Conservation (phyloP, 2,113 vertebrate species). For the Neotoma lepida region DNA sequence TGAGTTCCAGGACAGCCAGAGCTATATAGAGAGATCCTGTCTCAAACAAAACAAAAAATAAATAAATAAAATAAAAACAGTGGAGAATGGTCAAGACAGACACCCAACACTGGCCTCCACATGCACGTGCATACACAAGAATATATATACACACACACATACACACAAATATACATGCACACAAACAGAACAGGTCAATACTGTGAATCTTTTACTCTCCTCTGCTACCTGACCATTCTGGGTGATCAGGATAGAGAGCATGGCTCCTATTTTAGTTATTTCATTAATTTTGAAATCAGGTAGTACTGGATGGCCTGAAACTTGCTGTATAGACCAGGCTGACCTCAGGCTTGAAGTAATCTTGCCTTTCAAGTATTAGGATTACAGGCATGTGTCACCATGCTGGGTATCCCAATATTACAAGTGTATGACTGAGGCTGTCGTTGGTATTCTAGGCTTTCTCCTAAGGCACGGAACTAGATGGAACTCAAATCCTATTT, state of each 20-base stretch:
- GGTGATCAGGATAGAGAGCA: background rate
- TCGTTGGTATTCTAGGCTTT: background rate
- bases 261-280: background rate
- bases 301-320: background rate
- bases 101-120: background rate
- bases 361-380: background rate
- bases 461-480: background rate
- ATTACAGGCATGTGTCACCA: background rate
- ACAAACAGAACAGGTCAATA: background rate
- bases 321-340: background rate
- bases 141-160: too few relatives aligned
- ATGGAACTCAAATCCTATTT: background rate
- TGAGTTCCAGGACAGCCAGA: background rate
- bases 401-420: background rate
- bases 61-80: background rate
- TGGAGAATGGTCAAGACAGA: background rate
- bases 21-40: background rate
- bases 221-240: background rate
- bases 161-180: too few relatives aligned
- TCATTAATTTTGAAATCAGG: background rate
- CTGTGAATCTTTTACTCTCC: background rate
- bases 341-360: background rate
- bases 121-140: too few relatives aligned
- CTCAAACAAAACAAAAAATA: background rate
- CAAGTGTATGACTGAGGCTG: background rate